Evolutionary conservation across 2,113 vertebrate species (phyloP).

Genomic region (Xenus cinereus): DNA sequence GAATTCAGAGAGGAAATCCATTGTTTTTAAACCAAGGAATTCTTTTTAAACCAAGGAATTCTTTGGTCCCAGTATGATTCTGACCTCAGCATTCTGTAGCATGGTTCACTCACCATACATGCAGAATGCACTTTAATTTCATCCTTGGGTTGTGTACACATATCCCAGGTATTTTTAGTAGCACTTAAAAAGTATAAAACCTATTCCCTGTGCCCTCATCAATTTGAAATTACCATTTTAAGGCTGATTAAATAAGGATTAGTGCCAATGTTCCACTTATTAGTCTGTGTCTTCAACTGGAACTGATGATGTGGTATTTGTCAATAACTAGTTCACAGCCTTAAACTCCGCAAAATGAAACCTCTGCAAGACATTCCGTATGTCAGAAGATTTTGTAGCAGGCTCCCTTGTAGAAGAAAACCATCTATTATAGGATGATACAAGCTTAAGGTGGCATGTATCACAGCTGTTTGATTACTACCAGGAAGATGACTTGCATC

Average conservation of each 20-base stretch:
- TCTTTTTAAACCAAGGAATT: neutral
- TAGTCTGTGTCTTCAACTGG: slow-evolving; percentile 81
- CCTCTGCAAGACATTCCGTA: slow-evolving; percentile 73
- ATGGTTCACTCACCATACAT: slow-evolving; percentile 42
- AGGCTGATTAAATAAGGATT: slow-evolving; percentile 87
- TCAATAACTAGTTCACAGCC: slow-evolving; percentile 82
- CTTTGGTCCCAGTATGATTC: neutral
- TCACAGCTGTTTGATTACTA: slow-evolving; percentile 82
- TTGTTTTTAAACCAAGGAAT: neutral
- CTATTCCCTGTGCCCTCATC: slow-evolving; percentile 81
- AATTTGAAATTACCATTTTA: slow-evolving; percentile 85
- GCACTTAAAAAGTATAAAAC: slow-evolving; percentile 77
- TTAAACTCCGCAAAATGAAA: slow-evolving; percentile 75
- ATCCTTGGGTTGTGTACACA: slow-evolving; percentile 66
- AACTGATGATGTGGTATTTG: slow-evolving; percentile 84
- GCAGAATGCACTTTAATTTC: slow-evolving; percentile 69
- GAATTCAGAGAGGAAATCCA: neutral
- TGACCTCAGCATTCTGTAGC: neutral
- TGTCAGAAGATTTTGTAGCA: slow-evolving; percentile 72
- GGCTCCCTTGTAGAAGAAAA: slow-evolving; percentile 70
- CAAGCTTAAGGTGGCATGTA: slow-evolving; percentile 77
- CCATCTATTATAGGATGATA: slow-evolving; percentile 77
- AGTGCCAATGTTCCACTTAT: slow-evolving; percentile 85
- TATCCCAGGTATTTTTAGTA: slow-evolving; percentile 76
- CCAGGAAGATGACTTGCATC: slow-evolving; percentile 71